Evolutionary conservation across 2,113 vertebrate genomes (phyloP).

Genomic region (Columba janthina): DNA sequence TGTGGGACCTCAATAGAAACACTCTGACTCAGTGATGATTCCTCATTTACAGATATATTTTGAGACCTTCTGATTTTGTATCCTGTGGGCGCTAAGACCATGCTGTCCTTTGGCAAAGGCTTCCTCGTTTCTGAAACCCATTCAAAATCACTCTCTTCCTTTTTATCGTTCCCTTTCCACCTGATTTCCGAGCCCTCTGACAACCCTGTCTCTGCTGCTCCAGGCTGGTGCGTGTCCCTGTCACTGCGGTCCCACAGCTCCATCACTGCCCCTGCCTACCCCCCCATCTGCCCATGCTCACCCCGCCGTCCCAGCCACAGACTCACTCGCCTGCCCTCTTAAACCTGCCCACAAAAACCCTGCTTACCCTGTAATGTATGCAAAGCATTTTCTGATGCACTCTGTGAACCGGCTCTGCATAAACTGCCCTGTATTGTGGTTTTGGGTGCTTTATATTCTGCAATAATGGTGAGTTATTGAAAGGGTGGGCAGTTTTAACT

Average conservation of each 20-base stretch:
- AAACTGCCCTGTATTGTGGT: background rate
- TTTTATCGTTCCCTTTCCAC: background rate
- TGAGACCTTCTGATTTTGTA: slow-evolving; percentile 45
- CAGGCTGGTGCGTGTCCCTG: background rate
- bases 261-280: background rate
- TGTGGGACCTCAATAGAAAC: slow-evolving; percentile 30
- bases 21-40: slow-evolving; percentile 51
- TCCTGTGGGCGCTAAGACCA: slow-evolving; percentile 33
- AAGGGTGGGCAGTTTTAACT: slow-evolving; percentile 54
- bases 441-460: slow-evolving; percentile 45
- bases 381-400: background rate
- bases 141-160: background rate
- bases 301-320: background rate
- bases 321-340: background rate
- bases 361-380: background rate
- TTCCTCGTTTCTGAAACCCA: background rate
- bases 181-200: background rate
- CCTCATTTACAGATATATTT: slow-evolving; percentile 54
- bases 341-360: background rate
- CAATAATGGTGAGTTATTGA: slow-evolving; percentile 41
- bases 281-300: slow-evolving; percentile 25
- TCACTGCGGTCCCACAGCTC: background rate
- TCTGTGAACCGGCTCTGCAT: background rate
- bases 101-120: slow-evolving; percentile 45
- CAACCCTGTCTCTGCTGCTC: background rate